These are phyloP conservation scores for Berghia stephanieae DNA, from an alignment of 1,140 invertebrate species.

Conservation along the genomic window DNA sequence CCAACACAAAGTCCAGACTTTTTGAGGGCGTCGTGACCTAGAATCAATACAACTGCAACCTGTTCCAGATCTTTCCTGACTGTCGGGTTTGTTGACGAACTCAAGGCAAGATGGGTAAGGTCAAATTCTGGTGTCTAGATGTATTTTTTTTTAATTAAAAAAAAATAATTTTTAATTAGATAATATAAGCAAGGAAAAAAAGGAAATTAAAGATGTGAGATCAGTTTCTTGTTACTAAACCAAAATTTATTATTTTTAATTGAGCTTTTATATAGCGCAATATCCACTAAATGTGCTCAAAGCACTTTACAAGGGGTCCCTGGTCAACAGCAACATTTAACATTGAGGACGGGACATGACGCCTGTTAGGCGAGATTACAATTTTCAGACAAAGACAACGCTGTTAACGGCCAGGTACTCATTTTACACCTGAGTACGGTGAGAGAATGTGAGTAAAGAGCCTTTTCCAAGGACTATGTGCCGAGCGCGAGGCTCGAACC, in stretches of 20 bases:
- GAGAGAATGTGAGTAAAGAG: too few species aligned
- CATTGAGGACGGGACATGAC: too few species aligned
- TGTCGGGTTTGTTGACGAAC: conserved; percentile 47
- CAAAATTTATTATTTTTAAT: background rate
- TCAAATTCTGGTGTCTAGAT: conserved; percentile 53
- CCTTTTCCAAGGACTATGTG: too few species aligned
- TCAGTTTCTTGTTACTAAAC: background rate
- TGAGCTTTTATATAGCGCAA: too few species aligned
- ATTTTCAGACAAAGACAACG: too few species aligned
- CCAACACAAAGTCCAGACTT: conserved; percentile 55
- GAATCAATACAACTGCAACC: conserved; percentile 52
- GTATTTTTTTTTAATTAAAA: background rate
- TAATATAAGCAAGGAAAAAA: background rate
- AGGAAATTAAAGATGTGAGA: background rate
- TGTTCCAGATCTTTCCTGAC: conserved; percentile 60
- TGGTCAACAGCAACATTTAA: too few species aligned
- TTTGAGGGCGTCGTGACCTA: conserved; percentile 54
- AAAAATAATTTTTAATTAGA: background rate
- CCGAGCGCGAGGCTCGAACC: too few species aligned
- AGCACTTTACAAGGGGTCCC: too few species aligned
- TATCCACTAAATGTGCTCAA: too few species aligned
- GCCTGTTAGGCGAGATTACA: too few species aligned
- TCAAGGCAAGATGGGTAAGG: conserved; percentile 43
- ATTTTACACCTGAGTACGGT: too few species aligned
- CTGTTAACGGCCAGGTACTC: too few species aligned